Evolutionary conservation across 1,140 invertebrate species (phyloP).

Genomic region (Drosophila azteca): DNA sequence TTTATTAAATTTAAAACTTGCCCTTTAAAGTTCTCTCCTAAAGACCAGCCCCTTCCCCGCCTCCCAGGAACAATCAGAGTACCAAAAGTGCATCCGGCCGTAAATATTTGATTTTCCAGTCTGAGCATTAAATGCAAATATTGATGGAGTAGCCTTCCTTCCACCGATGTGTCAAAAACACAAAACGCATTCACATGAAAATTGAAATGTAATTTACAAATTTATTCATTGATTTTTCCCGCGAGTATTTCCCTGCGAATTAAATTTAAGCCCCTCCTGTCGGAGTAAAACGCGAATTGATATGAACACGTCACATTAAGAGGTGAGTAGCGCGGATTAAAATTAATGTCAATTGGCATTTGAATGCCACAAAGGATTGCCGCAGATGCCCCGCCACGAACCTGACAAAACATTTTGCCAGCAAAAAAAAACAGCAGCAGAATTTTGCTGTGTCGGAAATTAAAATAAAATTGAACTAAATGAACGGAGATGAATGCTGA

Average conservation of each 20-base stretch:
- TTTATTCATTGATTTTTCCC: not conserved
- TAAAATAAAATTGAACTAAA: constrained; percentile 10
- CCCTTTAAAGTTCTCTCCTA: not conserved
- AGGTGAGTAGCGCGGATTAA: constrained; percentile 39
- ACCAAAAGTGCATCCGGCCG: constrained; percentile 2
- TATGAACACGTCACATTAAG: constrained; percentile 33
- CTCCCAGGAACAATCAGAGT: not conserved
- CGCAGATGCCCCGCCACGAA: not conserved
- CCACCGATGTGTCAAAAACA: constrained; percentile 23
- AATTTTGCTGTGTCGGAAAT: constrained; percentile 2
- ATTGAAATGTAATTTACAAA: constrained; percentile 43
- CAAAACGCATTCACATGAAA: constrained; percentile 25
- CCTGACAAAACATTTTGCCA: constrained; percentile 24
- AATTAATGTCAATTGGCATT: constrained; percentile 59
- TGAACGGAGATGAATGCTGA: constrained; percentile 9
- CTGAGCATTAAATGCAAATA: constrained; percentile 49
- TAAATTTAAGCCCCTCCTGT: not conserved
- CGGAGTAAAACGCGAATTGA: not conserved
- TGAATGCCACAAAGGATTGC: constrained; percentile 14
- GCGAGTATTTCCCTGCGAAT: not conserved
- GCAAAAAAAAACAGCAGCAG: not conserved
- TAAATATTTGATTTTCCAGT: constrained; percentile 26
- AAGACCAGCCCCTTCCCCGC: not conserved
- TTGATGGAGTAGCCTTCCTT: constrained; percentile 12
- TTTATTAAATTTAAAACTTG: not conserved